phyloP scores from a whole-genome alignment of 2,888 invertebrate species.

The Gonocerus acuteangulatus region DNA sequence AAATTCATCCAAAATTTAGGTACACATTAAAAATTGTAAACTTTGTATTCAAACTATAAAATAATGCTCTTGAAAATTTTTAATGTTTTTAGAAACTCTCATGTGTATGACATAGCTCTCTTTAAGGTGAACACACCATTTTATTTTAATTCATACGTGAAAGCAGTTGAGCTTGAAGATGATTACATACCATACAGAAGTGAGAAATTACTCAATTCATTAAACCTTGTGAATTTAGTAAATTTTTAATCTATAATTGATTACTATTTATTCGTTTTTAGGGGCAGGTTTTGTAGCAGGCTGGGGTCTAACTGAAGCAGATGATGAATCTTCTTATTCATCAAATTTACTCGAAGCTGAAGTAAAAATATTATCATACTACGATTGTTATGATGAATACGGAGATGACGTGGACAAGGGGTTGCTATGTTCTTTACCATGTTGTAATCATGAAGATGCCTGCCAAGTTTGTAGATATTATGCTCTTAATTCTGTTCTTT shows the following conservation, averaged over 20 bases:
- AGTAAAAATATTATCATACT: background rate
- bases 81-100: background rate
- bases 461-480: background rate
- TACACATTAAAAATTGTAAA: background rate
- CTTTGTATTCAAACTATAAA: background rate
- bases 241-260: background rate
- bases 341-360: background rate
- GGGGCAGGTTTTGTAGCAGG: conserved; percentile 6
- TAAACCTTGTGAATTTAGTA: background rate
- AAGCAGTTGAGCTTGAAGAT: too few species aligned
- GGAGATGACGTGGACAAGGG: conserved; percentile 13
- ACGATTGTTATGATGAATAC: conserved; percentile 3
- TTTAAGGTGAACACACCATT: conserved; percentile 7
- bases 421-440: conserved; percentile 8
- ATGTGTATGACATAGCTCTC: conserved; percentile 10
- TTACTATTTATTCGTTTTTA: background rate
- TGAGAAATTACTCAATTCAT: too few species aligned
- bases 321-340: background rate
- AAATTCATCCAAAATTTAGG: conserved; percentile 5
- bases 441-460: conserved; percentile 1
- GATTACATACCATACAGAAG: too few species aligned
- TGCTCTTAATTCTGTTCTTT: too few species aligned
- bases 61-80: background rate
- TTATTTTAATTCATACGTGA: background rate
- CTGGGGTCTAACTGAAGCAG: conserved; percentile 15